phyloP scores from a whole-genome alignment of 2,888 invertebrate species.

The Plagodis dolabraria region DNA sequence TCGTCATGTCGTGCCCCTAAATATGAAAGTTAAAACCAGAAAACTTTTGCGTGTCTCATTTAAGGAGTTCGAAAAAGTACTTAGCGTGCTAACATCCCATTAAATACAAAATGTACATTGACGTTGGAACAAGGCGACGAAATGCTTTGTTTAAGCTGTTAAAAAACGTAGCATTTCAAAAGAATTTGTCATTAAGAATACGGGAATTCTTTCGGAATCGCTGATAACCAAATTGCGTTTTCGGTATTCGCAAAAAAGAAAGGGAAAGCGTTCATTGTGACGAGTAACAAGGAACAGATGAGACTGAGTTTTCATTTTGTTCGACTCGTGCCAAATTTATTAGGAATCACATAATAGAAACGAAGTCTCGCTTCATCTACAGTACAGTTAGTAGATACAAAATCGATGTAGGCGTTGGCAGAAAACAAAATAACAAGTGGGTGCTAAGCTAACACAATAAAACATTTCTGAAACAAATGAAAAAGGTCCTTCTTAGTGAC shows the following conservation, averaged over 20 bases:
- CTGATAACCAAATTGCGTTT: conserved; percentile 21
- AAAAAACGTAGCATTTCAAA: conserved; percentile 29
- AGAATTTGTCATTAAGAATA: conserved; percentile 33
- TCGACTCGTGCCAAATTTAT: background rate
- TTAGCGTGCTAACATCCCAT: conserved; percentile 30
- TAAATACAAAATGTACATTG: conserved; percentile 33
- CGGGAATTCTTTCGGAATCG: conserved; percentile 18
- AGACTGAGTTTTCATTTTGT: background rate
- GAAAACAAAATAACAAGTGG: too few relatives aligned
- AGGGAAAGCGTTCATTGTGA: conserved; percentile 15
- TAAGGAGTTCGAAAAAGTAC: conserved; percentile 18
- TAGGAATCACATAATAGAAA: background rate
- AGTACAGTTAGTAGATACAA: too few relatives aligned
- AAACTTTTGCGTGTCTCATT: conserved; percentile 20
- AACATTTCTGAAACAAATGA: too few relatives aligned
- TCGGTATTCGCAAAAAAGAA: conserved; percentile 7
- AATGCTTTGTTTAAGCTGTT: conserved; percentile 35
- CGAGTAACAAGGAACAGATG: conserved; percentile 4
- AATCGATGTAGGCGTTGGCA: too few relatives aligned
- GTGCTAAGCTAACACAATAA: too few relatives aligned
- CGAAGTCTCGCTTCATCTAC: too few relatives aligned
- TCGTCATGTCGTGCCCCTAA: background rate
- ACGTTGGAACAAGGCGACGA: conserved; percentile 34
- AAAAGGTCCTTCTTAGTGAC: too few relatives aligned
- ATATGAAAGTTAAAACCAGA: conserved; percentile 11